Evolutionary conservation across 2,888 invertebrate species (phyloP).

Genomic region (Orthosia gracilis): DNA sequence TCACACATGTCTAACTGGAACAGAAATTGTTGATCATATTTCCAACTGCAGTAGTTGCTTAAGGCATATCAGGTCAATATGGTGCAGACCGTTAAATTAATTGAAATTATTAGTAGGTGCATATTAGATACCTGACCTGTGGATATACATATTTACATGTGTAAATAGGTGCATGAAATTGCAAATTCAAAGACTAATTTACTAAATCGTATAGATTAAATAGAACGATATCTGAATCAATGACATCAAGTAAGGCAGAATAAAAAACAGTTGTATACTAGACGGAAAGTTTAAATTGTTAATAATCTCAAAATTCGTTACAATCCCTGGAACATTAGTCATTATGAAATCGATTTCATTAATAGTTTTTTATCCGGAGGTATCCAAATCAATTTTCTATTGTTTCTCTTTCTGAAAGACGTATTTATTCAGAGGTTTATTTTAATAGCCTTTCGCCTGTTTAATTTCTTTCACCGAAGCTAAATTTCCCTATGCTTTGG

Average conservation of each 20-base stretch:
- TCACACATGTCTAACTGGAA: slow-evolving; percentile 28
- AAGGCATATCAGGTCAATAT: slow-evolving; percentile 19
- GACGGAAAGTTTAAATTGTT: no score
- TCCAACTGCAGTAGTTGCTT: slow-evolving; percentile 30
- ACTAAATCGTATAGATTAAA: background rate
- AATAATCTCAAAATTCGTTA: no score
- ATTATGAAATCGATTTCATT: no score
- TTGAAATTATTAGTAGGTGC: slow-evolving; percentile 7
- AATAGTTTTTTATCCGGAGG: no score
- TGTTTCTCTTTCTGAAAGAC: no score
- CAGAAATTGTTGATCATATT: slow-evolving; percentile 50
- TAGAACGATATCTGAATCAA: background rate
- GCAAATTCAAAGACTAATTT: background rate
- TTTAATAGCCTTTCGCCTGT: no score
- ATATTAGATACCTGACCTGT: background rate
- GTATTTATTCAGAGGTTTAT: no score
- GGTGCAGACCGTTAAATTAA: slow-evolving; percentile 14
- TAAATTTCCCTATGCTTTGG: no score
- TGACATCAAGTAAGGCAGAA: background rate
- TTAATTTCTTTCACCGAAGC: no score
- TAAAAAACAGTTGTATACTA: no score
- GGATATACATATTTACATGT: background rate
- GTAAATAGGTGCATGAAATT: background rate
- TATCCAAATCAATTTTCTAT: no score
- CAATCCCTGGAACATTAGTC: no score